A percentile compares a stretch with the other conserved stretches of the same genome.
Conservation (phyloP, 2,797 vertebrate genomes). For the Cryptoblepharus egeriae region DNA sequence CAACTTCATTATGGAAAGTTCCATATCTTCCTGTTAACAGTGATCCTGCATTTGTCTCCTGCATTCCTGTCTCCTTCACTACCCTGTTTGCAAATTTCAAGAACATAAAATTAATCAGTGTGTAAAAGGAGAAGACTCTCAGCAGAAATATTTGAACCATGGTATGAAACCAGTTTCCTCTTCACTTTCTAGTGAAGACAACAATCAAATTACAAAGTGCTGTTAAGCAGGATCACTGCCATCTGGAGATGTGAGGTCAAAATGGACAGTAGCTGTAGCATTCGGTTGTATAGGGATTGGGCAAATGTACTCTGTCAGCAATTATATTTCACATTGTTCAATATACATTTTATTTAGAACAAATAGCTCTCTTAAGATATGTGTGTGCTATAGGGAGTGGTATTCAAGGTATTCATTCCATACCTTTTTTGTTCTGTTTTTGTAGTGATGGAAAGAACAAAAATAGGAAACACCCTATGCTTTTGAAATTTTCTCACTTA, state of each 20-base stretch:
- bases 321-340: not conserved
- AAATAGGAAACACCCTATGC: slow-evolving; percentile 47
- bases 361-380: slow-evolving; percentile 21
- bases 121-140: not conserved
- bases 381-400: not conserved
- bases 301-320: not conserved
- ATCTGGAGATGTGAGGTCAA: slow-evolving; percentile 48
- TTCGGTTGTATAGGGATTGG: slow-evolving; percentile 51
- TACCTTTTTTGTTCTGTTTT: not conserved
- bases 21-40: slow-evolving; percentile 74
- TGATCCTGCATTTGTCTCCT: slow-evolving; percentile 75
- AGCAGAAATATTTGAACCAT: not conserved
- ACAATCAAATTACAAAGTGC: not conserved
- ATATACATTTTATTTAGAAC: not conserved
- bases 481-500: slow-evolving; percentile 29
- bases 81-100: slow-evolving; percentile 20
- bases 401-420: slow-evolving; percentile 31
- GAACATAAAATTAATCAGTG: slow-evolving; percentile 9
- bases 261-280: slow-evolving; percentile 73
- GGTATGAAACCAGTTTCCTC: not conserved
- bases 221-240: slow-evolving; percentile 74
- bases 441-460: slow-evolving; percentile 37
- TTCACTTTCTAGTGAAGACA: slow-evolving; percentile 52
- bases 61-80: slow-evolving; percentile 4
- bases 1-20: slow-evolving; percentile 50